Base-by-base conservation (phyloP, 2,888 invertebrate species). In the Galerucella calmariensis region DNA sequence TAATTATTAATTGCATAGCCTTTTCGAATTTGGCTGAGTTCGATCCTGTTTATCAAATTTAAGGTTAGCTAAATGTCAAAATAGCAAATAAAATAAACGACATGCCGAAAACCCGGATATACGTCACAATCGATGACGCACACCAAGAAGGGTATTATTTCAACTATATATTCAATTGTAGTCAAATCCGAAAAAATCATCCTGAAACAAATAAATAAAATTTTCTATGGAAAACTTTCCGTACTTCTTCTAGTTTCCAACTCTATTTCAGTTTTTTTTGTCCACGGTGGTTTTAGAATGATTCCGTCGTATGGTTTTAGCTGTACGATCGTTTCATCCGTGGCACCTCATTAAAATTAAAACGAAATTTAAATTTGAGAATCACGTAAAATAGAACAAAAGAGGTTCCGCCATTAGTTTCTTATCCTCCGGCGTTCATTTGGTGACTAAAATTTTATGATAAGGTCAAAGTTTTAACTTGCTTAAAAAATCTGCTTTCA, bases 391-490 rank as follows among this genome's bases (percentile, higher is more conserved):
- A 61, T 41, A 61, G 35, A 61, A 61, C 61, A 61, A 61, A 61
- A 48, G 61, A 35, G 41, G 27, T 61, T 61, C 61, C 61, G 61
- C 61, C 61, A 61, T 61, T 61, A 61, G 61, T 61, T 61, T 61
- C 61, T 61, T 41, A 35, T 61, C 61, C n/a, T 24, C 27, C 24
- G 61, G 61, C 61, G 27, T 12, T 61, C 61, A 61, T 61, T 61
- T 61, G 27, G 14, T 14, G 27, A 61, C 24, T 27, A 61, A 14
- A 61, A n/a, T 61, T 61, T 61, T 61, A 12, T 58, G 9, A 58
- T 58, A 69, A 65, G 66, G 66, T 72, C 77, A 35, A 35, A 35
- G 35, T 35, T 35, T 35, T 8, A 35, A 35, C 35, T 35, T 8
- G 0, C 8, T 35, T 8, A 8, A 35, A 35, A 35, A 35, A 8